These are phyloP conservation scores for Dilophus febrilis DNA, from an alignment of 2,888 invertebrate species.

Conservation along the genomic window DNA sequence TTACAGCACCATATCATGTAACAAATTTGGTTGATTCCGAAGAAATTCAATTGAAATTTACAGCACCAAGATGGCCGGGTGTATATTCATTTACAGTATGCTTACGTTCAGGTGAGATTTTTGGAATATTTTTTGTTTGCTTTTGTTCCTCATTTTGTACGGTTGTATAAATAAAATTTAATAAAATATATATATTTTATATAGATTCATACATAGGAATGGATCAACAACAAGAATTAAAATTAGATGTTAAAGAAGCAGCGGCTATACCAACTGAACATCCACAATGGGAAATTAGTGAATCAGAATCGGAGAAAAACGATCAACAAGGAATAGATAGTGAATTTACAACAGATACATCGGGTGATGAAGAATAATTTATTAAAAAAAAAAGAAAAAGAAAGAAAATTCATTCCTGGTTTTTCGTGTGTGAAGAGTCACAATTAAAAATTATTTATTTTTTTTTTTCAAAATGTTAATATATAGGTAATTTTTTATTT, in stretches of 20 bases:
- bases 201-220: conserved; percentile 90
- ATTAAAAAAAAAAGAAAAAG: no score
- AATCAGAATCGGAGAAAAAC: conserved; percentile 62
- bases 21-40: conserved; percentile 80
- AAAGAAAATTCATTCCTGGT: no score
- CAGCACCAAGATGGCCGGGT: conserved; percentile 88
- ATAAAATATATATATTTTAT: background rate
- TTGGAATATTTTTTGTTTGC: background rate
- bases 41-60: conserved; percentile 89
- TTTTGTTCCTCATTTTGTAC: no score
- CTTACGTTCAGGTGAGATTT: conserved; percentile 52
- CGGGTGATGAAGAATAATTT: conserved; percentile 38
- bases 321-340: conserved; percentile 45
- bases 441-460: no score
- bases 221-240: conserved; percentile 88
- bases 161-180: no score
- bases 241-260: conserved; percentile 94
- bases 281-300: conserved; percentile 96
- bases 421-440: no score
- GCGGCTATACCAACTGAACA: conserved; percentile 79
- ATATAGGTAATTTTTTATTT: no score
- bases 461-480: no score
- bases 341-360: conserved; percentile 48
- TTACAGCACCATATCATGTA: conserved; percentile 85
- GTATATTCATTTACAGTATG: conserved; percentile 85